Evolutionary conservation across 1,140 invertebrate genomes (phyloP), one percentile per base, ranked within the genome.

Genomic region (Polyergus mexicanus): DNA sequence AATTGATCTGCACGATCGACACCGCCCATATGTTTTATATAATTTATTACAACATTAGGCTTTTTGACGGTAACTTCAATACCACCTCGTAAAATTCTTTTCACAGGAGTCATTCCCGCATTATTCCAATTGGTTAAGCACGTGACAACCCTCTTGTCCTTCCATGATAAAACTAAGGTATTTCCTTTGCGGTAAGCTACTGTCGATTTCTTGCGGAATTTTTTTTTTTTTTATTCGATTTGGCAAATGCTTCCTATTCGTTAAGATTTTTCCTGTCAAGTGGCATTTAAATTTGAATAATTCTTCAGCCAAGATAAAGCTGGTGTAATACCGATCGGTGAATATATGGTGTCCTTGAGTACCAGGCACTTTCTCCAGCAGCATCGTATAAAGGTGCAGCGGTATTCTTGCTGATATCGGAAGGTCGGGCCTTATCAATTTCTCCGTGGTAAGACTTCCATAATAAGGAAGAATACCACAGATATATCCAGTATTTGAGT

Each of bases 281-380:
- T 87, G 54, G 54, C 85, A 89, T 51, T 87, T 88, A 62, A 89
- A 25, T 85, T 91, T 89, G 16, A 83, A 72, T 86, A 89, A 65
- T 81, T 91, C 86, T 66, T 86, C 54, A 25, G 84, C 75, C 58
- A 90, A 78, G 28, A 51, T 38, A 51, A 83, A 71, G 58, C 87
- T 90, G 11, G 84, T 89, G 83, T 88, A 91, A 85, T 22, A 28
- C 0, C 80, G 58, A 54, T 84, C 69, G 4, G 81, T 72, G 38
- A 84, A 63, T 28, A 71, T 81, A 28, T 84, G 81, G 32, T 74
- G 32, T 84, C 68, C 44, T 65, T 72, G 68, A 54, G 7, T 16
- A 84, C 69, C 69, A 74, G 56, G 71, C 8, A 84, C 4, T 84
- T 84, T 84, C 5, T 84, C 38, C 58, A 84, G 41, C 2, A 74